Evolutionary conservation across 2,888 invertebrate genomes (phyloP), one percentile per base, ranked within the genome.

Genomic region (Stramonita haemastoma): DNA sequence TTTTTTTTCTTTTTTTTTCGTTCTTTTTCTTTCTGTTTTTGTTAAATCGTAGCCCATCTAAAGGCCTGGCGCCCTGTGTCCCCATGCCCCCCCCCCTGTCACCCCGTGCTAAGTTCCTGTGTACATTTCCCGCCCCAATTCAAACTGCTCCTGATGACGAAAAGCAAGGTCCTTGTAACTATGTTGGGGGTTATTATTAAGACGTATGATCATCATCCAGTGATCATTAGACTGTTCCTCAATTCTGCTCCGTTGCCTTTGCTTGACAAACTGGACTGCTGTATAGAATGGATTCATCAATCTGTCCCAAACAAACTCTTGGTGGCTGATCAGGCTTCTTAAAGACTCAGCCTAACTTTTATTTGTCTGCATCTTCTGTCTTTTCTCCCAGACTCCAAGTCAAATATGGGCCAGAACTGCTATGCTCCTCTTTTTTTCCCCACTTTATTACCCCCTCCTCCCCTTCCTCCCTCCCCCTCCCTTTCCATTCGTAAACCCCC

Each of bases 181-280:
- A 79, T 79, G 34, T 32, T 34, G 77, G 32, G 13, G 19, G 19
- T 73, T 46, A n/a, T n/a, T 8, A 19, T 26, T n/a, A 32, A 32
- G 77, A 79, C 77, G 77, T 79, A 79, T 79, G 77, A 79, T 79
- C 77, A 79, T 79, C 32, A 79, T 79, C 77, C 13, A 13, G 29
- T 79, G 77, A 79, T 79, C 77, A 79, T 79, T 79, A 79, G 34
- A 79, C 77, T 79, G 1, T 32, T 32, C 34, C 77, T 32, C 77
- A 1, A 5, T n/a, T 13, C 77, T 15, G 32, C 19, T 26, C 15
- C 5, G 34, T 22, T 86, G 86, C 66, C 86, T 86, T 86, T 32
- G 56, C 66, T 86, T 86, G 85, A 29, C 56, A 60, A 11, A 26
- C 29, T 77, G 56, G 57, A 56, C 26, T 57, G 57, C 60, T 86